Percentiles rank a stretch among this genome's conserved stretches.
phyloP scores from a whole-genome alignment of 2,797 vertebrate genomes.

The Spea hammondii region DNA sequence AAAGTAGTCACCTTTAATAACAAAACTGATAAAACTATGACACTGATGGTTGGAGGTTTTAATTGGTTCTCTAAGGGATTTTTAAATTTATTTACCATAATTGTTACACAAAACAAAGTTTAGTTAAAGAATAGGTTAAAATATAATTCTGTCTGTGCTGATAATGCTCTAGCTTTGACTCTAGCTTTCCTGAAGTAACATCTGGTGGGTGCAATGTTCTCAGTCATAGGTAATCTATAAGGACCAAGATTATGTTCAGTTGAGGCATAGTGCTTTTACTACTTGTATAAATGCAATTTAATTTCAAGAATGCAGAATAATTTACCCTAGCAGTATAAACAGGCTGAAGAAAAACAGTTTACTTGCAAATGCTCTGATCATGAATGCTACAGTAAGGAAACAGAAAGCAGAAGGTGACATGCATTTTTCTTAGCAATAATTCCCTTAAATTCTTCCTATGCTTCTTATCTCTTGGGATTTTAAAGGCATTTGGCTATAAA shows the following conservation, averaged over 20 bases:
- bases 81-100: no score
- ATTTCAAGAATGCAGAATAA: constrained; percentile 3
- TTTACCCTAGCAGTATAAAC: constrained; percentile 19
- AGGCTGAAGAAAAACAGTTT: constrained; percentile 8
- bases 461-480: constrained; percentile 5
- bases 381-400: neutral
- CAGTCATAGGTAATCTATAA: neutral
- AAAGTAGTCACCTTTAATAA: no score
- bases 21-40: no score
- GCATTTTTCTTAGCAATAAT: constrained; percentile 17
- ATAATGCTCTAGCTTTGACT: constrained; percentile 8
- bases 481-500: constrained; percentile 8
- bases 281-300: neutral
- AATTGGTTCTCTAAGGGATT: no score
- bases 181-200: neutral
- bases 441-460: constrained; percentile 6
- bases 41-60: no score
- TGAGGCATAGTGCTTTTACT: neutral
- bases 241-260: neutral
- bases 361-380: neutral
- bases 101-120: no score
- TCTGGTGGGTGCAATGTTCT: neutral
- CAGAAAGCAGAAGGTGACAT: constrained; percentile 15
- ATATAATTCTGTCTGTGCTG: neutral
- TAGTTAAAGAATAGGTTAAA: no score